Base-by-base conservation (phyloP, 2,888 invertebrate species). In the Dastarcus helophoroides region DNA sequence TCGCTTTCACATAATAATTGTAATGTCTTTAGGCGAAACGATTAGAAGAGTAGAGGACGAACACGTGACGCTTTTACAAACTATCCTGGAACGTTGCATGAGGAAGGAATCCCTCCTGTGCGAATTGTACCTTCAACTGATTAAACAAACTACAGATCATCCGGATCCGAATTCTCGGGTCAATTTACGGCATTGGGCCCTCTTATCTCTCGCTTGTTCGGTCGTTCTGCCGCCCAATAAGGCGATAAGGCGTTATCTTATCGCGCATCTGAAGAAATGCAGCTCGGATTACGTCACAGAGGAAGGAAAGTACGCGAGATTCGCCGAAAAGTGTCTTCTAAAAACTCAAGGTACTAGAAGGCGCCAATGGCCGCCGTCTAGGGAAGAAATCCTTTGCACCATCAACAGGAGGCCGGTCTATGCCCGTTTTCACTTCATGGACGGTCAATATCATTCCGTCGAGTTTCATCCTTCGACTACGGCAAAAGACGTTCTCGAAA, bases 391-490 rank as follows among this genome's bases (percentile, higher is more conserved):
- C 36, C 70, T 89, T 46, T 93, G 90, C 53, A 90, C 93, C 4
- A 86, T 88, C 22, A 89, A 90, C 49, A 71, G 93, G 26, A 69
- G 91, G 27, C 88, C 88, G 1, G 81, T 93, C 43, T 90, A 91
- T 56, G 86, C 90, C 3, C 74, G 89, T 26, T 88, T 94, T 52
- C 76, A 89, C 57, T 79, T 94, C 50, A 79, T 93, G 73, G 93
- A 93, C 57, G 91, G 91, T 2, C 90, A 91, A 53, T 91, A 90
- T 56, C 86, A 93, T 59, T 86, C 90, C 0, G 78, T 94, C 1
- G 93, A 93, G 62, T 94, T 94, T 63, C 89, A 93, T 53, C 89
- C 93, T 0, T 89, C 89, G 15, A 86, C 91, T 26, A 89, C 90
- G 0, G 84, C 90, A 3, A 76, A 78, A 48, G 90, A 93, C 53